phyloP scores from a whole-genome alignment of 1,140 invertebrate genomes.

The Solenopsis invicta region DNA sequence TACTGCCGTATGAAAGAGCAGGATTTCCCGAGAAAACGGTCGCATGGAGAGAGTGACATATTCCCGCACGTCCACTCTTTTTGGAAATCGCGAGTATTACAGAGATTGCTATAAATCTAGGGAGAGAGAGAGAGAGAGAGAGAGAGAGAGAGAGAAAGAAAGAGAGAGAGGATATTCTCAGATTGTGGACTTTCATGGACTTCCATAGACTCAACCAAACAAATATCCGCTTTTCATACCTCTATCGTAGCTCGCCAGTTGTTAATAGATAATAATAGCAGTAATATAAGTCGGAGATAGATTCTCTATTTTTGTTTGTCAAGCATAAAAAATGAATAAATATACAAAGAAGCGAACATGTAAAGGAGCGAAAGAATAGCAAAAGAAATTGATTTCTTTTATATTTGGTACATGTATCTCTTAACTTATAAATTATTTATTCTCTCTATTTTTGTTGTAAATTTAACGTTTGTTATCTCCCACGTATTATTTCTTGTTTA shows the following conservation, averaged over 20 bases:
- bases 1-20: conserved; percentile 60
- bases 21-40: conserved; percentile 59
- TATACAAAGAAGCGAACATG: not conserved
- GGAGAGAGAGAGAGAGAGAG: not conserved
- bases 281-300: not conserved
- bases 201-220: conserved; percentile 26
- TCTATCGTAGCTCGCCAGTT: not conserved
- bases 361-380: not conserved
- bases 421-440: conserved; percentile 3
- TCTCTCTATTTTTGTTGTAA: not conserved
- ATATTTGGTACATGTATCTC: not conserved
- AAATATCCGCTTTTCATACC: conserved; percentile 37
- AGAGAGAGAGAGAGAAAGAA: not conserved
- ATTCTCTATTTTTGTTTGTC: not conserved
- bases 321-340: not conserved
- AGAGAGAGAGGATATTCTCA: conserved; percentile 38
- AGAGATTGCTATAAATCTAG: conserved; percentile 46
- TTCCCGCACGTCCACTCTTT: conserved; percentile 42
- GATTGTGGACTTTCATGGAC: conserved; percentile 54
- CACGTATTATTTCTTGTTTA: not conserved
- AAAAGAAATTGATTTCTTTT: not conserved
- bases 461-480: not conserved
- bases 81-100: conserved; percentile 57
- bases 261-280: conserved; percentile 10
- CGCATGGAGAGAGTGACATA: conserved; percentile 43